Conservation (phyloP, 1,140 invertebrate species). For the Philotrypesis tridentata region DNA sequence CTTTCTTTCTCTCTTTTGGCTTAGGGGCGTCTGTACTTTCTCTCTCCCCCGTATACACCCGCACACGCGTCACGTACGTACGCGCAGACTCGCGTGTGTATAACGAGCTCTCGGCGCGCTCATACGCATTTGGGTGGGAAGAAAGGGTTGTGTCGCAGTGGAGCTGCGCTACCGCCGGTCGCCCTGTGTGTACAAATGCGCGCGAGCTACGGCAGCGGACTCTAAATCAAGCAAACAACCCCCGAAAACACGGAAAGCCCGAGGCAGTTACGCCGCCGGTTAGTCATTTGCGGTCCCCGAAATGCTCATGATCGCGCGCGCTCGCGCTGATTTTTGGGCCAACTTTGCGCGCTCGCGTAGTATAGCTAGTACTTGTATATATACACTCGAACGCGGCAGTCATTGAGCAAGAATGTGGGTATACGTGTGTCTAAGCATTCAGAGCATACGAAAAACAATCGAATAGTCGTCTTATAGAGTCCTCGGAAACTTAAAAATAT, state of each 20-base stretch:
- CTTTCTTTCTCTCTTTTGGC: background rate
- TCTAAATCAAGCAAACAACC: conserved; percentile 70
- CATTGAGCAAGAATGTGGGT: no score
- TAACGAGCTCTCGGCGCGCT: background rate
- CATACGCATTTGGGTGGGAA: conserved; percentile 39
- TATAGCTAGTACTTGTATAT: no score
- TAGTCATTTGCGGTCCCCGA: conserved; percentile 66
- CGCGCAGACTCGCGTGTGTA: background rate
- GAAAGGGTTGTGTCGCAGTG: conserved; percentile 55
- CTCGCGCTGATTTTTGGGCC: conserved; percentile 39
- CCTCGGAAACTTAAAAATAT: no score
- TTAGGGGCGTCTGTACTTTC: no score
- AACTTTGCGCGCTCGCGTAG: background rate
- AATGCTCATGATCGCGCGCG: conserved; percentile 52
- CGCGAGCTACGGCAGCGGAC: conserved; percentile 51
- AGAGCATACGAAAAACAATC: no score
- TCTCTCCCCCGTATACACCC: no score
- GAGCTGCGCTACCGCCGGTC: background rate
- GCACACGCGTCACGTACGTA: no score
- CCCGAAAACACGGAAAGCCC: conserved; percentile 58
- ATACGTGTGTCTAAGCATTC: no score
- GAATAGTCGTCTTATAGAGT: no score
- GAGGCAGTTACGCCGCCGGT: conserved; percentile 60
- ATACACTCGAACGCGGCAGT: no score
- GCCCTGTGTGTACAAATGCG: conserved; percentile 43